These are phyloP conservation scores for Todiramphus saurophagus DNA, from an alignment of 2,113 vertebrate species.

Conservation along the genomic window DNA sequence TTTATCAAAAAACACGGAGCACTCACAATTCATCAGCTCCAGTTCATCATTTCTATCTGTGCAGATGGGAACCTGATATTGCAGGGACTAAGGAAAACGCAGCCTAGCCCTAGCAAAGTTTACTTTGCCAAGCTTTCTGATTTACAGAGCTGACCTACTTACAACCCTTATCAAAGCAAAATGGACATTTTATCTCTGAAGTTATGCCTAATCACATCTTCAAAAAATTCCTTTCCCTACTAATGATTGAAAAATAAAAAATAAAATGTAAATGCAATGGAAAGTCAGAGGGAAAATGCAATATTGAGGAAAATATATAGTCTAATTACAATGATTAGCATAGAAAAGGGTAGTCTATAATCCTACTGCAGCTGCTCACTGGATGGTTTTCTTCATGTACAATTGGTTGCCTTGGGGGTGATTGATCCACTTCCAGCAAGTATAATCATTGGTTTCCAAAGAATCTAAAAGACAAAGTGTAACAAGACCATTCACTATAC, in stretches of 20 bases:
- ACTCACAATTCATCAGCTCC: not conserved
- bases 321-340: slow-evolving; percentile 57
- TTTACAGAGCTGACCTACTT: slow-evolving; percentile 55
- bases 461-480: slow-evolving; percentile 58
- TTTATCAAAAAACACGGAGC: not conserved
- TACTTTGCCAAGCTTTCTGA: not conserved
- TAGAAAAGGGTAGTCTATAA: slow-evolving; percentile 45
- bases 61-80: not conserved
- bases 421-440: slow-evolving; percentile 57
- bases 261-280: slow-evolving; percentile 41
- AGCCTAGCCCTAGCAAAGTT: not conserved
- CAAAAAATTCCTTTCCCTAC: not conserved
- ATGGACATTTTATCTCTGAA: slow-evolving; percentile 21
- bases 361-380: slow-evolving; percentile 9
- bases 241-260: slow-evolving; percentile 58
- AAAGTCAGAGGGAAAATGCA: not conserved
- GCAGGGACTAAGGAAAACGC: not conserved
- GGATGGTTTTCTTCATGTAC: slow-evolving; percentile 24
- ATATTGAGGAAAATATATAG: slow-evolving; percentile 54
- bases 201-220: slow-evolving; percentile 37
- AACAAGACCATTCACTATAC: slow-evolving; percentile 27
- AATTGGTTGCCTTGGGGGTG: slow-evolving; percentile 47
- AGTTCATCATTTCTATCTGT: not conserved
- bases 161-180: slow-evolving; percentile 46
- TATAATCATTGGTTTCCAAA: slow-evolving; percentile 56